Evolutionary conservation across 1,140 invertebrate species (phyloP).

Genomic region (Diorhabda elongata): DNA sequence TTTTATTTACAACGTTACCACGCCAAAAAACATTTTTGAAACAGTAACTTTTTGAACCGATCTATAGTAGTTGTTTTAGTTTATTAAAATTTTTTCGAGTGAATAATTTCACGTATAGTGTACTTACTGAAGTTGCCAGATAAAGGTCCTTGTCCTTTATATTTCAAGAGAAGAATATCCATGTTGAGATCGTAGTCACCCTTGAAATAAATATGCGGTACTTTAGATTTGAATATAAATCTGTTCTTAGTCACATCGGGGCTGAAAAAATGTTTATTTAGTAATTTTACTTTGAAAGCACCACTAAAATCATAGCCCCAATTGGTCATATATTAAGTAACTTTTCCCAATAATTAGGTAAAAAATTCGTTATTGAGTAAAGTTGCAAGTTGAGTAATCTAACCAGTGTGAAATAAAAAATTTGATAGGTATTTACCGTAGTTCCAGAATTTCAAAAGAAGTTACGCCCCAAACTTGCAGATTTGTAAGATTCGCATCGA

Average conservation of each 20-base stretch:
- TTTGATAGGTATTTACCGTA: constrained; percentile 34
- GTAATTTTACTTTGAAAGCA: not conserved
- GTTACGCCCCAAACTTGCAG: constrained; percentile 40
- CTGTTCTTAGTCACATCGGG: constrained; percentile 52
- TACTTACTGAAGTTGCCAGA: constrained; percentile 65
- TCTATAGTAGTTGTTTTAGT: too few species aligned
- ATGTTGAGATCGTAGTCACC: constrained; percentile 57
- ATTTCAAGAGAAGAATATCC: constrained; percentile 55
- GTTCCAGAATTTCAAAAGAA: constrained; percentile 35
- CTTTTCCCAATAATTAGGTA: not conserved
- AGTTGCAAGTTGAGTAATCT: not conserved
- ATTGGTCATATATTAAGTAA: too few species aligned
- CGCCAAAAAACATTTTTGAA: too few species aligned
- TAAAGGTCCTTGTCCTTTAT: constrained; percentile 61
- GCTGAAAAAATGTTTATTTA: constrained; percentile 42
- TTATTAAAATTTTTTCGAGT: too few species aligned
- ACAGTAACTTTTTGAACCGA: too few species aligned
- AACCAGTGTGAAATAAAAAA: not conserved
- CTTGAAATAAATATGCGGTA: constrained; percentile 51
- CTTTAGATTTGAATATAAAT: constrained; percentile 47
- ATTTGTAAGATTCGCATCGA: constrained; percentile 43
- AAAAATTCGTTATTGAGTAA: not conserved
- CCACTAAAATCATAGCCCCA: not conserved
- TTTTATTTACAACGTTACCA: too few species aligned
- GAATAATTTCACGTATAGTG: too few species aligned